A percentile compares a stretch with the other conserved stretches of the same genome.
Conservation (phyloP, 2,113 vertebrate genomes). For the Gallinago undulata region DNA sequence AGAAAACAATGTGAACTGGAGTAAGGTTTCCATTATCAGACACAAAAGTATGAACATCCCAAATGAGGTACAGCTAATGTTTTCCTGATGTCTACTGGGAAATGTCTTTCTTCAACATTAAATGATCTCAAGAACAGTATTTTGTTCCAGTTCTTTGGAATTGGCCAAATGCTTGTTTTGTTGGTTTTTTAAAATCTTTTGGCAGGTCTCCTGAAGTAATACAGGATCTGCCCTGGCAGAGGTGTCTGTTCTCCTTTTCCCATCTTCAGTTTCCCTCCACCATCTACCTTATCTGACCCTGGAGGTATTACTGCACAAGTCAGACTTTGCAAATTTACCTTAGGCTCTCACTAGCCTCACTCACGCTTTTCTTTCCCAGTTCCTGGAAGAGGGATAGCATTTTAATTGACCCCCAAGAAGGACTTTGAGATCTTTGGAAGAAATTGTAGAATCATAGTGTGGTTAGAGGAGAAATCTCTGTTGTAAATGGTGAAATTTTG, state of each 20-base stretch:
- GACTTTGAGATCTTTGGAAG: not conserved
- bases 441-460: not conserved
- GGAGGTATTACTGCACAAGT: not conserved
- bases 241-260: not conserved
- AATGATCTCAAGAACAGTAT: not conserved
- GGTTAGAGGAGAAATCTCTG: not conserved
- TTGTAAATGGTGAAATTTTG: not conserved
- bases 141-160: not conserved
- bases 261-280: not conserved
- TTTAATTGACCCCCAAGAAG: not conserved
- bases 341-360: not conserved
- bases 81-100: not conserved
- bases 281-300: not conserved
- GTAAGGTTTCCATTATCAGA: conserved; percentile 66
- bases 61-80: not conserved
- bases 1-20: conserved; percentile 50
- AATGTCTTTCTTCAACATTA: not conserved
- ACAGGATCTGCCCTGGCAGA: not conserved
- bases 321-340: not conserved
- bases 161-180: not conserved
- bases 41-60: conserved; percentile 66
- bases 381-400: not conserved
- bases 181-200: not conserved
- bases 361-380: not conserved
- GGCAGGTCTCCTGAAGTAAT: not conserved